phyloP scores from a whole-genome alignment of 2,797 vertebrate genomes.

The Sebastes matsubarae region DNA sequence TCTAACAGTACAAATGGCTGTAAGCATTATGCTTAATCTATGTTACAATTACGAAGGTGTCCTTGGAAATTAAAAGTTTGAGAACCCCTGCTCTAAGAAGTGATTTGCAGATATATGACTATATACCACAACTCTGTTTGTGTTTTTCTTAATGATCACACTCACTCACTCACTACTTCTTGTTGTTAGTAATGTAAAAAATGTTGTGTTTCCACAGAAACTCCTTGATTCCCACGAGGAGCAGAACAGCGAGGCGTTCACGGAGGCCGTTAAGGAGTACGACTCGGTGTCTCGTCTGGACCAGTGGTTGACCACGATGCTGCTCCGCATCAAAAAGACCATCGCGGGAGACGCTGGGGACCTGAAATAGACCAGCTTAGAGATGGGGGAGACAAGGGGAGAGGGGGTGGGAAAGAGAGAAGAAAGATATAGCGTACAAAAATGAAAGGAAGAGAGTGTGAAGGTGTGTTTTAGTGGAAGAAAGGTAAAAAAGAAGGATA shows the following conservation, averaged over 20 bases:
- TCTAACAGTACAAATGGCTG: no score
- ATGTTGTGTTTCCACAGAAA: conserved; percentile 82
- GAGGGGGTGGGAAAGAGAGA: neutral
- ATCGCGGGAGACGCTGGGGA: conserved; percentile 94
- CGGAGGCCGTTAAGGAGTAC: conserved; percentile 96
- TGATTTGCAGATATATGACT: neutral
- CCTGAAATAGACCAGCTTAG: conserved; percentile 85
- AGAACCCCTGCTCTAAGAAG: no score
- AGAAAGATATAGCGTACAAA: no score
- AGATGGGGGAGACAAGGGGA: neutral
- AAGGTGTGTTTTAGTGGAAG: neutral
- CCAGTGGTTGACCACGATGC: conserved; percentile 98
- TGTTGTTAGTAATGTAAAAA: neutral
- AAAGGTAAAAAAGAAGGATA: neutral
- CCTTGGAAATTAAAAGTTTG: no score
- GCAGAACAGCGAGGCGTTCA: conserved; percentile 96
- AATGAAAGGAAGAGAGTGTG: neutral
- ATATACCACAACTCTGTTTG: neutral
- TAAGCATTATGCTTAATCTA: no score
- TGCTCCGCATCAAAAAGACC: conserved; percentile 98
- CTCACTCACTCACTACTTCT: neutral
- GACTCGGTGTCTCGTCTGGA: conserved; percentile 97
- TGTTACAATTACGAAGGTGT: no score
- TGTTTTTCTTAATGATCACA: neutral
- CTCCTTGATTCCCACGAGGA: conserved; percentile 97